Conservation (phyloP, 1,140 invertebrate genomes). For the Chlorops oryzae region DNA sequence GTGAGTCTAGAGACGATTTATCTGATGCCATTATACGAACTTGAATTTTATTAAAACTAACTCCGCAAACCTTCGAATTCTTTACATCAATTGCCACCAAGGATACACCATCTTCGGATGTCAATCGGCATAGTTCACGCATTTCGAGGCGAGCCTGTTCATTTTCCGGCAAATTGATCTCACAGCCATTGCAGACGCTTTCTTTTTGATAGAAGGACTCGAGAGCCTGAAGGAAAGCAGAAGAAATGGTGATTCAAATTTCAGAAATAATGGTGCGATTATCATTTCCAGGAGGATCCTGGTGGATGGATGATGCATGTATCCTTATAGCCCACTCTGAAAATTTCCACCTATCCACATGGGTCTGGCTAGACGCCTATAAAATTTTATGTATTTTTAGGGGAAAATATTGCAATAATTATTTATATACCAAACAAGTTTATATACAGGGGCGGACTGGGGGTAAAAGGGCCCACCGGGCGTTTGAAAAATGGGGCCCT, state of each 20-base stretch:
- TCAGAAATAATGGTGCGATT: too few relatives aligned
- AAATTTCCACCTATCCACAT: background rate
- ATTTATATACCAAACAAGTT: too few relatives aligned
- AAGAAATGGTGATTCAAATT: background rate
- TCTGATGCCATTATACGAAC: slow-evolving; percentile 34
- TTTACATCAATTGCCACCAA: slow-evolving; percentile 53
- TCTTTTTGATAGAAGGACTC: slow-evolving; percentile 56
- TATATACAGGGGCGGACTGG: too few relatives aligned
- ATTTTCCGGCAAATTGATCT: slow-evolving; percentile 52
- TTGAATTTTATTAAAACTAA: slow-evolving; percentile 63
- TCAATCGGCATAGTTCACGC: slow-evolving; percentile 53
- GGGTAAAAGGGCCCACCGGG: too few relatives aligned
- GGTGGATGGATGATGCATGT: too few relatives aligned
- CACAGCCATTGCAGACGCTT: slow-evolving; percentile 50
- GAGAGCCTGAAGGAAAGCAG: slow-evolving; percentile 48
- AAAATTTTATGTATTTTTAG: background rate
- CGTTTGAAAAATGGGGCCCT: too few relatives aligned
- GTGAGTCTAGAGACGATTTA: too few relatives aligned
- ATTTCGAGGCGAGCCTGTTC: slow-evolving; percentile 53
- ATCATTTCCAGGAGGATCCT: too few relatives aligned
- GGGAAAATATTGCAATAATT: background rate
- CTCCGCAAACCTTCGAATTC: slow-evolving; percentile 53
- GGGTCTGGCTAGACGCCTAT: background rate
- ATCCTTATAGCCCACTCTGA: too few relatives aligned
- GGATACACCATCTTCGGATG: slow-evolving; percentile 59